Evolutionary conservation across 1,140 invertebrate genomes (phyloP), one percentile per base, ranked within the genome.

Genomic region (Pseudomyrmex flavicornis): DNA sequence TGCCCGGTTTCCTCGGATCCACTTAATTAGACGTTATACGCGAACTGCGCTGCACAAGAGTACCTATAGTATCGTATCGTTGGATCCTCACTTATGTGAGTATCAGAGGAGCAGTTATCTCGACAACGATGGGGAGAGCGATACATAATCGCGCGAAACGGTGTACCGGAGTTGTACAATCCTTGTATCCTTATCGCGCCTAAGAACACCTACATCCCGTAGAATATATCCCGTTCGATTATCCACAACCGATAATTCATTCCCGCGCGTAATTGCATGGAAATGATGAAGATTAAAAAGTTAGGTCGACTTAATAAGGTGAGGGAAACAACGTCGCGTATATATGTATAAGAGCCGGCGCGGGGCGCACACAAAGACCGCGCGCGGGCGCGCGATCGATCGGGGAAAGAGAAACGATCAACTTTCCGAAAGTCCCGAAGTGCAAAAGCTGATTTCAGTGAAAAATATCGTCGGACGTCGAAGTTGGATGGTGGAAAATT

Each of bases 211-310:
- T 56, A 46, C 59, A 70, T 70, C 15, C 15, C 15, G 15, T 2
- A 44, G 50, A 20, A 66, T 50, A 66, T 50, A 72, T 72, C 35
- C 54, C 54, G 56, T 70, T 61, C 66, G 66, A 80, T 72, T 72
- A 35, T 26, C 44, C 52, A 22, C 54, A 26, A 56, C 17, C 84
- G 82, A 85, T 92, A 93, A 93, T 92, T 93, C 91, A 93, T 93
- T 92, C 89, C 82, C 84, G 70, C 69, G 85, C 70, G 65, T 93
- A 92, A 93, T 93, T 93, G 91, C 91, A 85, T 75, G 88, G 84
- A 92, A 90, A 92, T 88, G 85, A 92, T 88, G 85, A 90, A 91
- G 84, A 92, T 92, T 93, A 91, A 92, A 91, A 91, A 90, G 90
- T 91, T 90, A 75, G 85, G 35, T 80, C 82, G 88, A 91, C 88